Evolutionary conservation across 92 coral and sea anemone genomes (phyloP).

Genomic region (Palythoa heliodiscus): DNA sequence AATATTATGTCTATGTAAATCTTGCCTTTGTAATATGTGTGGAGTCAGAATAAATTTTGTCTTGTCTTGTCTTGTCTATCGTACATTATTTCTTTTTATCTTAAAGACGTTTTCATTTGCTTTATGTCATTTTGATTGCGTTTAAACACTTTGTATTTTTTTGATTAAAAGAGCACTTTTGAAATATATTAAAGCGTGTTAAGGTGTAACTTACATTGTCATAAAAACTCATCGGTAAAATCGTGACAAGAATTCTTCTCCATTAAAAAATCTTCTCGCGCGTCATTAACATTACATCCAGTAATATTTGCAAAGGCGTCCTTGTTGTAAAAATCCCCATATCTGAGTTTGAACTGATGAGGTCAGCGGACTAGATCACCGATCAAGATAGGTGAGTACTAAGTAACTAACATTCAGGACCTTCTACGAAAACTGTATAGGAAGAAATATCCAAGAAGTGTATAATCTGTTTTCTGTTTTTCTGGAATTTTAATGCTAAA

Average conservation of each 20-base stretch:
- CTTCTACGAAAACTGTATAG: background rate
- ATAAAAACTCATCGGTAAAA: background rate
- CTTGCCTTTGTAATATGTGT: too few species aligned
- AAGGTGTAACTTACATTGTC: too few species aligned
- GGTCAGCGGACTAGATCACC: conserved; percentile 34
- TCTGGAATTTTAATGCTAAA: background rate
- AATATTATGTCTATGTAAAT: too few species aligned
- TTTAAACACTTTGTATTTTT: too few species aligned
- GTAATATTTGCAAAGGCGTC: background rate
- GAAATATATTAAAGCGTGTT: too few species aligned
- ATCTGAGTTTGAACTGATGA: conserved; percentile 1
- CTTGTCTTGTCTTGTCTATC: too few species aligned
- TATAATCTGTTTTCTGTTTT: background rate
- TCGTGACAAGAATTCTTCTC: background rate
- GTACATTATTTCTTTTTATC: too few species aligned
- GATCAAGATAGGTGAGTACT: conserved; percentile 27
- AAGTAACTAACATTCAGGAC: background rate
- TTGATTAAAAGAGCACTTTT: too few species aligned
- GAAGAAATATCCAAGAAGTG: background rate
- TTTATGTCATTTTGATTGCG: too few species aligned
- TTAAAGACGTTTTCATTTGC: too few species aligned
- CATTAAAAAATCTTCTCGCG: background rate
- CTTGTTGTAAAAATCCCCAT: background rate
- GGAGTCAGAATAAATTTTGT: too few species aligned
- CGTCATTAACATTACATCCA: background rate